These are phyloP conservation scores for Atta colombica DNA, from an alignment of 1,140 invertebrate genomes.

Conservation along the genomic window DNA sequence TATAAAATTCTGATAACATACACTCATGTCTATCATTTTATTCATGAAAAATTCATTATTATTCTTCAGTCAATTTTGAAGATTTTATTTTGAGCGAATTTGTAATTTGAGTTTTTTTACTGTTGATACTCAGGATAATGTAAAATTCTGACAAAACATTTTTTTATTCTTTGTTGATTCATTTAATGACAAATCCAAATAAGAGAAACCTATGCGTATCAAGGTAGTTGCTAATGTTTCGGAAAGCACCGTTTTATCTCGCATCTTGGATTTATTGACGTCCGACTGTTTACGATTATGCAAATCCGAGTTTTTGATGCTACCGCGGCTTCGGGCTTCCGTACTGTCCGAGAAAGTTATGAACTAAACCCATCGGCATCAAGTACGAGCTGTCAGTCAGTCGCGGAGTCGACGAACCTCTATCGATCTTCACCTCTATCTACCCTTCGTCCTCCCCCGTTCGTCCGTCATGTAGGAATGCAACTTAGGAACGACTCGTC, in stretches of 20 bases:
- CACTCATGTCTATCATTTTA: too few relatives aligned
- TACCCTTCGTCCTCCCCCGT: slow-evolving; percentile 66
- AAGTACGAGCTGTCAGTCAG: slow-evolving; percentile 60
- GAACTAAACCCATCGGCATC: slow-evolving; percentile 40
- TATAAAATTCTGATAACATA: too few relatives aligned
- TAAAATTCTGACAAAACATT: not conserved
- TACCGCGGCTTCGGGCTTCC: slow-evolving; percentile 27
- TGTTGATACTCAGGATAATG: not conserved
- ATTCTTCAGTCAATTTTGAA: too few relatives aligned
- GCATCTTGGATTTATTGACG: slow-evolving; percentile 20
- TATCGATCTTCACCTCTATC: slow-evolving; percentile 78
- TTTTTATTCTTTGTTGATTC: not conserved
- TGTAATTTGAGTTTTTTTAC: too few relatives aligned
- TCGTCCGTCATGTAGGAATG: slow-evolving; percentile 64
- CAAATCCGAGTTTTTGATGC: slow-evolving; percentile 41
- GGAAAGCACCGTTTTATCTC: slow-evolving; percentile 6
- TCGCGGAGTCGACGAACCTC: slow-evolving; percentile 79
- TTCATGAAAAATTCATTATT: too few relatives aligned
- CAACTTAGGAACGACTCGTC: slow-evolving; percentile 4
- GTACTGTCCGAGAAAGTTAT: slow-evolving; percentile 18
- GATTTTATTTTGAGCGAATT: too few relatives aligned
- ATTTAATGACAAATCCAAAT: not conserved
- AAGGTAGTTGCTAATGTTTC: not conserved
- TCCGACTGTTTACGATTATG: slow-evolving; percentile 47
- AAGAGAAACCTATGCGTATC: not conserved